Evolutionary conservation across 2,888 invertebrate species (phyloP), one percentile per base, ranked within the genome.

Genomic region (Heliconius cydno): DNA sequence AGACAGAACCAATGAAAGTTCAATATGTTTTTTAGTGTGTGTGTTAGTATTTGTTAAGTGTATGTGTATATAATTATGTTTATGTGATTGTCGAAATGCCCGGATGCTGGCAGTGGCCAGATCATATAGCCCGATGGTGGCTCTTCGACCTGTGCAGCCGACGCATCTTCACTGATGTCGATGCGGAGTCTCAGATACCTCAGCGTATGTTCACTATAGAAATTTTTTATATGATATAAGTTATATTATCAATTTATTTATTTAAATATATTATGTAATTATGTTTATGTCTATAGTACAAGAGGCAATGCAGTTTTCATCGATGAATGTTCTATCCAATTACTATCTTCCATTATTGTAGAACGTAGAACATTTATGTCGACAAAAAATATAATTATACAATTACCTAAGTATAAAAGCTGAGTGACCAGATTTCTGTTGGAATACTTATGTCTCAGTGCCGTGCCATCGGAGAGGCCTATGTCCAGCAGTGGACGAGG

Each of bases 61-160:
- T 79, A 57, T 67, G 71, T 81, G 80, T 71, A 70, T 76, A 70
- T 77, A 82, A 81, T 79, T 70, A 80, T 84, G 81, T 71, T 80
- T 71, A 78, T 85, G 86, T 85, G 82, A 84, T 80, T 77, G 60
- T n/a, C 83, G 87, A 80, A 81, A 94, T 95, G 94, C 95, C 95
- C 79, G 94, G 94, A 79, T 95, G 94, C 87, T 94, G 94, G 94
- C 94, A 95, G 85, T 88, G 94, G 85, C 94, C 94, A 82, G 93
- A 95, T 84, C 95, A 93, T 88, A 96, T 96, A 92, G 96, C 96
- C 86, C 95, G 96, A 83, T 96, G 96, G 96, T 96, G 96, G 96
- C 93, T 96, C 88, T 91, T 96, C 86, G 96, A 96, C 88, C 92
- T 96, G 88, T 96, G 96, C 95, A 96, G 95, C 86, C 95, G 95